Conservation (phyloP, 2,888 invertebrate genomes). For the Drosophila prostipennis region DNA sequence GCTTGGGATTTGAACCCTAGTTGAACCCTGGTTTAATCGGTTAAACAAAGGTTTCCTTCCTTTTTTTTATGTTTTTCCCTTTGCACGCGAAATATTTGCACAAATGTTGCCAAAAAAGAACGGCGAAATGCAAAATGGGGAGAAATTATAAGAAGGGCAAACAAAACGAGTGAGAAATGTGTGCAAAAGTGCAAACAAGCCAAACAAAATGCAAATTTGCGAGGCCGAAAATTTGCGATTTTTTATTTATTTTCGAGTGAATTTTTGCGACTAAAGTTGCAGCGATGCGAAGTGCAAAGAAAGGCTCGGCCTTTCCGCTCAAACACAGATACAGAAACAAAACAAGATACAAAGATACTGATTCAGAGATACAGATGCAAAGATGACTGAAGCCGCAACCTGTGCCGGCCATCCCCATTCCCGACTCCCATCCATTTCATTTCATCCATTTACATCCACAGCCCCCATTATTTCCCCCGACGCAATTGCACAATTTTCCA, state of each 20-base stretch:
- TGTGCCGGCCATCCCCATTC: background rate
- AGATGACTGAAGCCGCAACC: constrained; percentile 8
- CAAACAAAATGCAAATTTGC: constrained; percentile 69
- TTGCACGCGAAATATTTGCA: constrained; percentile 62
- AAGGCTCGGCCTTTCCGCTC: constrained; percentile 55
- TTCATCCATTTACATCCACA: constrained; percentile 4
- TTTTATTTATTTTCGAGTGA: constrained; percentile 50
- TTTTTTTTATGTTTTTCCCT: constrained; percentile 42
- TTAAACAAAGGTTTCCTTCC: background rate
- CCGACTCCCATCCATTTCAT: background rate
- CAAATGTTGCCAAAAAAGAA: constrained; percentile 56
- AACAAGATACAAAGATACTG: background rate
- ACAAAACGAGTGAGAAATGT: constrained; percentile 45
- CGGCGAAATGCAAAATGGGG: constrained; percentile 28
- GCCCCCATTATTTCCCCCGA: constrained; percentile 2
- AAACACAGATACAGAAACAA: background rate
- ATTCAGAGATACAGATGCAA: background rate
- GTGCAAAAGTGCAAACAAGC: constrained; percentile 58
- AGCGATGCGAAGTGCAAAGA: constrained; percentile 67
- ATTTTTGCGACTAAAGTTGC: constrained; percentile 53
- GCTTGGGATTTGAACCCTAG: background rate
- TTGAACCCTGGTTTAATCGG: background rate
- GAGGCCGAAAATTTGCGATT: constrained; percentile 16
- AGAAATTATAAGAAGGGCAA: constrained; percentile 50
- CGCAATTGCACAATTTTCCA: constrained; percentile 27